These are phyloP conservation scores for Ovis aries DNA, from an alignment of 2,113 vertebrate genomes.

Conservation along the genomic window DNA sequence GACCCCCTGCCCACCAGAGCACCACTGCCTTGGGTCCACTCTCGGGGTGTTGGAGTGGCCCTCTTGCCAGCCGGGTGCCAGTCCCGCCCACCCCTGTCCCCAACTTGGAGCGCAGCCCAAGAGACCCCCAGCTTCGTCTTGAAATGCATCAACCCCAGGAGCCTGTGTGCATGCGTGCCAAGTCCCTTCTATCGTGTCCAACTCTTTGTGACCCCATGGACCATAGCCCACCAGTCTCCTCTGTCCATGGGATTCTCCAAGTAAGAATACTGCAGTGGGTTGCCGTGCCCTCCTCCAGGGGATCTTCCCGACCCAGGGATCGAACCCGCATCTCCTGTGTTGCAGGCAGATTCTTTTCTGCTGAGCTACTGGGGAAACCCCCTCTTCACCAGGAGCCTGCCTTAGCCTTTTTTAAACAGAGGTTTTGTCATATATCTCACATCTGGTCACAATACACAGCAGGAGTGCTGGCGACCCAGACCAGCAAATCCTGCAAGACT, in stretches of 20 bases:
- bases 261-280: background rate
- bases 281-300: background rate
- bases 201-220: background rate
- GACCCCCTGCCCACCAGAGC: background rate
- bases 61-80: too few species aligned
- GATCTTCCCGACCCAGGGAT: background rate
- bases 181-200: background rate
- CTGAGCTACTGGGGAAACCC: background rate
- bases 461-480: fast-evolving
- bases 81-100: background rate
- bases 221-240: background rate
- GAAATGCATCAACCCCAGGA: background rate
- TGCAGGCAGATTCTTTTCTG: background rate
- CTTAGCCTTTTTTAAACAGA: background rate
- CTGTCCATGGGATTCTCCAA: background rate
- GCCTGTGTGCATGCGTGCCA: background rate
- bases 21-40: background rate
- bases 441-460: background rate
- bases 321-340: background rate
- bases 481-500: background rate
- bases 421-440: background rate
- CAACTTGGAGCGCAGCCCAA: background rate
- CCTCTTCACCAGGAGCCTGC: background rate
- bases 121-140: background rate
- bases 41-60: background rate